phyloP scores from a whole-genome alignment of 2,113 vertebrate genomes.

The Thalassoma bifasciatum region DNA sequence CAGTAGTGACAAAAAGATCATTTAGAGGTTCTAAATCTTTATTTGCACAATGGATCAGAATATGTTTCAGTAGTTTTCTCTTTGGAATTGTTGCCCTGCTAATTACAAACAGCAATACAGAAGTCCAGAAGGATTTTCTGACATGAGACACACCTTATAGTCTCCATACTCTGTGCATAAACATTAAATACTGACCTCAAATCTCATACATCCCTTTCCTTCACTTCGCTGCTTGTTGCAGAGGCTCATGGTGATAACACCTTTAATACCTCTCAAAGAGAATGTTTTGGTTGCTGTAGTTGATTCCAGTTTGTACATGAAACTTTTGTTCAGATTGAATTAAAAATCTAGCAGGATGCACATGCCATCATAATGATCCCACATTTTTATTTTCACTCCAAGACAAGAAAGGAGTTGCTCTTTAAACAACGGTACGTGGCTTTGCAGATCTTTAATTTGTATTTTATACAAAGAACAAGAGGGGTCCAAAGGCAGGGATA shows the following conservation, averaged over 20 bases:
- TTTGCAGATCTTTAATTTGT: too few relatives aligned
- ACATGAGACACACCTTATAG: conserved; percentile 1
- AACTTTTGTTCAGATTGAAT: too few relatives aligned
- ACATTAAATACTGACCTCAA: not conserved
- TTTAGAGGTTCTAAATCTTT: too few relatives aligned
- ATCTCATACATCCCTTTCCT: not conserved
- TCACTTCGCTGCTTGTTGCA: conserved; percentile 1
- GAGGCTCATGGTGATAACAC: not conserved
- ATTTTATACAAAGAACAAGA: too few relatives aligned
- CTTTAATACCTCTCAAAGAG: conserved; percentile 1
- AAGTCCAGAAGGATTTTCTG: not conserved
- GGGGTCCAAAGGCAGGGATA: too few relatives aligned
- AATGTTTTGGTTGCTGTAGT: conserved; percentile 2
- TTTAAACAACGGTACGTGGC: too few relatives aligned
- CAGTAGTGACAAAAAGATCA: too few relatives aligned
- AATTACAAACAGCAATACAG: not conserved
- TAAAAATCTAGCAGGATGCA: too few relatives aligned
- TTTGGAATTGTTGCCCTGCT: too few relatives aligned
- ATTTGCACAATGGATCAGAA: not conserved
- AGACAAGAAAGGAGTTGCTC: too few relatives aligned
- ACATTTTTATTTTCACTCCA: too few relatives aligned
- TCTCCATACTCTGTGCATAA: not conserved
- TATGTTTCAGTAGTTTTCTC: not conserved
- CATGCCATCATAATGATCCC: too few relatives aligned
- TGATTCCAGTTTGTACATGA: not conserved